A percentile compares a stretch with the other conserved stretches of the same genome.
phyloP scores from a whole-genome alignment of 1,140 invertebrate genomes.

The Kradibia gibbosae region DNA sequence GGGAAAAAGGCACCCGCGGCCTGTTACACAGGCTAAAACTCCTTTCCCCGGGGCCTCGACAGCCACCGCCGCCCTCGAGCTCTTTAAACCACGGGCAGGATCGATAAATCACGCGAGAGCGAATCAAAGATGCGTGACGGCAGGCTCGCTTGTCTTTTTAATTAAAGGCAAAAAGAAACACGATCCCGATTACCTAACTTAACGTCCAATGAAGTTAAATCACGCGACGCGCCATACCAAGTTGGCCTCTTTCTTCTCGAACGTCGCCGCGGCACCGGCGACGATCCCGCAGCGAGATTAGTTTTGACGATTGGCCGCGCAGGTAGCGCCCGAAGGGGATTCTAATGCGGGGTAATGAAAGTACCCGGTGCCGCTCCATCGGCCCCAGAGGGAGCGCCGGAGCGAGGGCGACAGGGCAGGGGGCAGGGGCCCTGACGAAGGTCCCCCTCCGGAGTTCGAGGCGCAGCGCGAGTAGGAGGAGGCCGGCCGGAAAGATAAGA shows the following conservation, averaged over 20 bases:
- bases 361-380: constrained; percentile 16
- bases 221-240: constrained; percentile 38
- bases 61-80: neutral
- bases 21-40: neutral
- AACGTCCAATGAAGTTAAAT: constrained; percentile 50
- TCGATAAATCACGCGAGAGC: constrained; percentile 35
- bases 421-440: neutral
- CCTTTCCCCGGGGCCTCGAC: neutral
- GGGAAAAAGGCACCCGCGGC: constrained; percentile 22
- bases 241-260: constrained; percentile 21
- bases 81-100: constrained; percentile 14
- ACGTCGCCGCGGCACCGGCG: constrained; percentile 16
- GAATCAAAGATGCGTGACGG: constrained; percentile 45
- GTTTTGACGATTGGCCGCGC: constrained; percentile 7
- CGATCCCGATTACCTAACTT: constrained; percentile 48
- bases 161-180: constrained; percentile 47
- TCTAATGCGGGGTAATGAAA: constrained; percentile 17
- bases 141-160: constrained; percentile 45
- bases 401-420: neutral
- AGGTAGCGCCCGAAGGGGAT: constrained; percentile 4
- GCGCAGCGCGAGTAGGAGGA: neutral
- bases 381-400: neutral
- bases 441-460: neutral
- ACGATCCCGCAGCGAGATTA: constrained; percentile 45
- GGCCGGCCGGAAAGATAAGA: neutral